Percentiles rank a stretch among this genome's conserved stretches.
These are phyloP conservation scores for Galaxea fascicularis DNA, from an alignment of 92 coral and sea anemone genomes.

Conservation along the genomic window DNA sequence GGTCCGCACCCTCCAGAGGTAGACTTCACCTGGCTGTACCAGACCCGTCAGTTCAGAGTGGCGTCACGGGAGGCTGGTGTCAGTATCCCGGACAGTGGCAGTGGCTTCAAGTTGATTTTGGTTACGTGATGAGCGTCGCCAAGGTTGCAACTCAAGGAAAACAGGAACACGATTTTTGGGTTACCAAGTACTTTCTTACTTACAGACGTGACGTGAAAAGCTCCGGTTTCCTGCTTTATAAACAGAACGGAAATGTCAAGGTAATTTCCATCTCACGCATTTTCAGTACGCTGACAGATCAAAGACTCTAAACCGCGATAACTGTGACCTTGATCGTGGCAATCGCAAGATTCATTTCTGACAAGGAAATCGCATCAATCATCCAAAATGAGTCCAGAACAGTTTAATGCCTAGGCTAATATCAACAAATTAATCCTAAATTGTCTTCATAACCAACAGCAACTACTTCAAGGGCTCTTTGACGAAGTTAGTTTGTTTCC, in stretches of 20 bases:
- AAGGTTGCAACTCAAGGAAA: constrained; percentile 64
- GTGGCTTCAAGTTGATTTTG: constrained; percentile 60
- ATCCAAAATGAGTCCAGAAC: no score
- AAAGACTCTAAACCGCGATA: no score
- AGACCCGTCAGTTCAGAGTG: constrained; percentile 2
- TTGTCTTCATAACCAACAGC: no score
- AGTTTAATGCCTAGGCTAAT: no score
- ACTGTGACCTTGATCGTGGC: no score
- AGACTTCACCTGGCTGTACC: constrained; percentile 47
- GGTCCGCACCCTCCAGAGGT: constrained; percentile 43
- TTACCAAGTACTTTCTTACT: constrained; percentile 26
- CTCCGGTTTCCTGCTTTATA: background rate
- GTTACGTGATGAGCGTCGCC: constrained; percentile 22
- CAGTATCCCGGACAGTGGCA: background rate
- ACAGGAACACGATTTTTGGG: constrained; percentile 62
- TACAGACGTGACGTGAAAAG: constrained; percentile 15
- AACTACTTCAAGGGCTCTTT: no score
- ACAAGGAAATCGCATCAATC: no score
- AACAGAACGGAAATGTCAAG: constrained; percentile 44
- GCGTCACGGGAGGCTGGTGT: constrained; percentile 66
- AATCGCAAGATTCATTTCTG: no score
- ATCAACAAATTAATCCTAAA: no score
- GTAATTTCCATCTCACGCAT: background rate
- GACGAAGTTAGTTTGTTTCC: no score
- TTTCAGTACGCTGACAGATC: no score